Evolutionary conservation across 1,140 invertebrate genomes (phyloP).

Genomic region (Conus betulinus): DNA sequence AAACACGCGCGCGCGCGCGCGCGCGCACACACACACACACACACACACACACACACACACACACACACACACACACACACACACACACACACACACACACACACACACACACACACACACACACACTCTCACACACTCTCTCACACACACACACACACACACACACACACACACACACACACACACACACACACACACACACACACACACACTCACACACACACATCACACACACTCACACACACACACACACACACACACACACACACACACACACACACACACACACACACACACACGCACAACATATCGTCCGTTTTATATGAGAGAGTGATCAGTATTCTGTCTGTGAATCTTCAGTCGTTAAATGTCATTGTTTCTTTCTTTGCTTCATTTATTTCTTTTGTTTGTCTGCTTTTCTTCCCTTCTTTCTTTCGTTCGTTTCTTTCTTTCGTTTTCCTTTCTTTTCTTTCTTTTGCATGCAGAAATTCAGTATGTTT

Average conservation of each 20-base stretch:
- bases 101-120: conserved; percentile 17
- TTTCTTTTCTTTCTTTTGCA: too few species aligned
- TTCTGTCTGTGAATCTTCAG: too few species aligned
- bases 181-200: conserved; percentile 14
- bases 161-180: conserved; percentile 23
- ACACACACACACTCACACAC: conserved; percentile 2
- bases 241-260: conserved; percentile 8
- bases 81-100: neutral
- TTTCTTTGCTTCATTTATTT: too few species aligned
- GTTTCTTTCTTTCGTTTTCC: too few species aligned
- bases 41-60: neutral
- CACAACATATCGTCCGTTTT: too few species aligned
- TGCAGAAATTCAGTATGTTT: too few species aligned
- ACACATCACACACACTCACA: neutral
- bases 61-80: neutral
- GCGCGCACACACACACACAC: conserved; percentile 1
- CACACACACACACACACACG: too few species aligned
- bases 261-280: conserved; percentile 12
- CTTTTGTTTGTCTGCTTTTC: too few species aligned
- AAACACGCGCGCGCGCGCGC: neutral
- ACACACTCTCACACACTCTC: neutral
- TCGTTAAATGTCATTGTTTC: too few species aligned
- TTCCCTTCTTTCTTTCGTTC: too few species aligned
- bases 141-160: neutral
- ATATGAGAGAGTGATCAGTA: too few species aligned